Conservation (phyloP, 2,888 invertebrate genomes). For the Drosophila vallismaia region DNA sequence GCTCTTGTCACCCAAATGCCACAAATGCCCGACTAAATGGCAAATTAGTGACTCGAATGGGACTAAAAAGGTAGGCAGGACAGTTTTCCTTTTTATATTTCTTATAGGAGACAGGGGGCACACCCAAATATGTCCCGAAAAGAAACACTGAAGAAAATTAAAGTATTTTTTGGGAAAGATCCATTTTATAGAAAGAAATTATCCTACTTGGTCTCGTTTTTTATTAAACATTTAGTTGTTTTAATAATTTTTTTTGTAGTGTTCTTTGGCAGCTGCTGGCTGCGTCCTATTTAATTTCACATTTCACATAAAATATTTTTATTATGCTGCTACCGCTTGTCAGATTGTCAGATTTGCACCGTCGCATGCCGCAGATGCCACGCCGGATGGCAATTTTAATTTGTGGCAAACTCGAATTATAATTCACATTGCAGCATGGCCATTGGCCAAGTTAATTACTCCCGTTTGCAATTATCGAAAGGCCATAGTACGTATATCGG, state of each 20-base stretch:
- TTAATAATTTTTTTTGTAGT: conserved; percentile 3
- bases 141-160: conserved; percentile 22
- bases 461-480: conserved; percentile 61
- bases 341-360: conserved; percentile 60
- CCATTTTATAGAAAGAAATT: too few species aligned
- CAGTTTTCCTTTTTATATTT: conserved; percentile 31
- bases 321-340: conserved; percentile 67
- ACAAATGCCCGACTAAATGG: conserved; percentile 69
- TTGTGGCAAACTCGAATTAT: conserved; percentile 77
- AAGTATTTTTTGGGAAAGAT: background rate
- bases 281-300: conserved; percentile 69
- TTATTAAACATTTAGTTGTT: too few species aligned
- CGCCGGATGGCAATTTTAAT: conserved; percentile 70
- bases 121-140: conserved; percentile 68
- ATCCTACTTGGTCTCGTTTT: too few species aligned
- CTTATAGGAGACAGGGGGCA: conserved; percentile 33
- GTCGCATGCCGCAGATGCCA: conserved; percentile 68
- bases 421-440: conserved; percentile 66
- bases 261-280: conserved; percentile 43
- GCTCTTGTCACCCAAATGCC: conserved; percentile 61
- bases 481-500: conserved; percentile 34
- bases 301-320: conserved; percentile 56
- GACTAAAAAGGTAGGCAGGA: conserved; percentile 30
- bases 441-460: conserved; percentile 67
- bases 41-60: conserved; percentile 66